These are phyloP conservation scores for Pinctada fucata DNA, from an alignment of 2,888 invertebrate species.

Conservation along the genomic window DNA sequence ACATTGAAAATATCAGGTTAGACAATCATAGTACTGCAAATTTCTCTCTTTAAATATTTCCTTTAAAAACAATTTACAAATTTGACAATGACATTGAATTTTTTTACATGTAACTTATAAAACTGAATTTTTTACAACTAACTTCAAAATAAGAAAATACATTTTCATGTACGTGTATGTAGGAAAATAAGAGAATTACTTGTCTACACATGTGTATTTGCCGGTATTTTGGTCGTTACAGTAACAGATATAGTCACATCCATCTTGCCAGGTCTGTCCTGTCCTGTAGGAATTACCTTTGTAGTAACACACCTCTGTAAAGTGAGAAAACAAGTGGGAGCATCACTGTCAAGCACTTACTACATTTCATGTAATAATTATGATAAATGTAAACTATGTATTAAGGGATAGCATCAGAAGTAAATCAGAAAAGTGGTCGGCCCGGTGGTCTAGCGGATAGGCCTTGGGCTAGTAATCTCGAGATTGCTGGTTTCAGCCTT, in stretches of 20 bases:
- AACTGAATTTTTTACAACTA: too few relatives aligned
- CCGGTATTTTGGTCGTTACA: slow-evolving; percentile 52
- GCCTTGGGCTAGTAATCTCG: too few relatives aligned
- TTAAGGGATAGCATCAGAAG: not conserved
- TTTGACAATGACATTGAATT: too few relatives aligned
- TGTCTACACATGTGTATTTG: slow-evolving; percentile 53
- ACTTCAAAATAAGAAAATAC: too few relatives aligned
- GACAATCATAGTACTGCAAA: too few relatives aligned
- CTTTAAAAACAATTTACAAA: too few relatives aligned
- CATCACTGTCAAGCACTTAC: not conserved
- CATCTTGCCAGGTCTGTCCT: slow-evolving; percentile 65
- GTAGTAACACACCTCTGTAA: slow-evolving; percentile 57
- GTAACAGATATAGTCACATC: slow-evolving; percentile 54
- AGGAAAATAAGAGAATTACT: slow-evolving; percentile 35
- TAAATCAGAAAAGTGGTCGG: too few relatives aligned
- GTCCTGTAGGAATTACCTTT: slow-evolving; percentile 56
- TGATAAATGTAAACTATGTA: not conserved
- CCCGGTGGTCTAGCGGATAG: too few relatives aligned
- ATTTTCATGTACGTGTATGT: not conserved
- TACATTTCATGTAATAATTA: not conserved
- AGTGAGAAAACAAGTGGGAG: not conserved
- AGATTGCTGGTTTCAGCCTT: too few relatives aligned
- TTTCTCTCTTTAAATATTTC: too few relatives aligned
- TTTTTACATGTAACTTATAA: too few relatives aligned
- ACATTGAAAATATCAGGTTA: too few relatives aligned